These are phyloP conservation scores for Fragum fragum DNA, from an alignment of 2,888 invertebrate species.

Conservation along the genomic window DNA sequence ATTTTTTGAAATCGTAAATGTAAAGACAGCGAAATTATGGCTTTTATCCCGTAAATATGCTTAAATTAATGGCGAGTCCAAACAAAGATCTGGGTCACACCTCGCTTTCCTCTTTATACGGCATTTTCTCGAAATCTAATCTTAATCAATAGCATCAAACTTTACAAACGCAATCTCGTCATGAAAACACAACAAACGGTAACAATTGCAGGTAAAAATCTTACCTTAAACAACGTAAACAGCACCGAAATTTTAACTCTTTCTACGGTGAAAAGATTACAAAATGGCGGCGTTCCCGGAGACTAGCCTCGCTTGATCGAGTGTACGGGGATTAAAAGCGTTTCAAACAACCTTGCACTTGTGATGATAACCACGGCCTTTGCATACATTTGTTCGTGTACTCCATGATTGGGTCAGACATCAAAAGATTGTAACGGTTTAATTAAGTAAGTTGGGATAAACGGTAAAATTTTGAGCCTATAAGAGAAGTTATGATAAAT, in stretches of 20 bases:
- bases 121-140: neutral
- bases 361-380: neutral
- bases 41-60: neutral
- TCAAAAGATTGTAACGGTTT: neutral
- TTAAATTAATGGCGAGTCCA: slow-evolving; percentile 22
- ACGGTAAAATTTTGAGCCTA: neutral
- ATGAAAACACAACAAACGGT: neutral
- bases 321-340: slow-evolving; percentile 3
- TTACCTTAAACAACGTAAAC: slow-evolving; percentile 10
- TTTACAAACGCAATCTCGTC: neutral
- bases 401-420: neutral
- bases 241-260: neutral
- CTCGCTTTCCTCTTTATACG: neutral
- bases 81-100: slow-evolving; percentile 25
- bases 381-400: neutral
- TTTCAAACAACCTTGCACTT: slow-evolving; percentile 6
- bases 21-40: neutral
- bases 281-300: slow-evolving; percentile 6
- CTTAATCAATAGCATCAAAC: neutral
- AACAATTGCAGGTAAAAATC: neutral
- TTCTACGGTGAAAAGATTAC: neutral
- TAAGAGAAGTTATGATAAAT: neutral
- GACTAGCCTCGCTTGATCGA: neutral
- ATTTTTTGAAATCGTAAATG: too few relatives aligned
- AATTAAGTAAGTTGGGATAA: neutral